These are phyloP conservation scores for Scolopax bukidnonensis DNA, from an alignment of 2,797 vertebrate species.

Conservation along the genomic window DNA sequence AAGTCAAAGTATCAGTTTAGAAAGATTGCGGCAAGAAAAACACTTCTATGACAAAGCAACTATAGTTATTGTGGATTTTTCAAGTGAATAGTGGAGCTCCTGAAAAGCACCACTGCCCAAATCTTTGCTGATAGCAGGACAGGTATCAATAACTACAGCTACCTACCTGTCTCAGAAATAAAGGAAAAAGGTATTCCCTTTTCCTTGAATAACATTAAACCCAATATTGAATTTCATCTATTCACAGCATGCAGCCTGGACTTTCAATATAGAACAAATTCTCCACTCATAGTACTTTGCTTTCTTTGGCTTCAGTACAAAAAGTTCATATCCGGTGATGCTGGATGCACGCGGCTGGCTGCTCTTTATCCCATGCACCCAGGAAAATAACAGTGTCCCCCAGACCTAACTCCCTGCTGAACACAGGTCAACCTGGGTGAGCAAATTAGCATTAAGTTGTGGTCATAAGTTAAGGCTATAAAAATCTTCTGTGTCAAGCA, in stretches of 20 bases:
- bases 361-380: rapidly evolving
- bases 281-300: not conserved
- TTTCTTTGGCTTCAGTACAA: not conserved
- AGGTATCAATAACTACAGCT: not conserved
- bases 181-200: not conserved
- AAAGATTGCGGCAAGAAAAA: not conserved
- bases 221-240: not conserved
- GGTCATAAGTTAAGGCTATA: not conserved
- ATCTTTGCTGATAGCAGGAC: not conserved
- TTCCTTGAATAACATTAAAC: not conserved
- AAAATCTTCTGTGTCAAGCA: not conserved
- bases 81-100: not conserved
- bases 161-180: not conserved
- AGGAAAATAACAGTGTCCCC: not conserved
- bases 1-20: not conserved
- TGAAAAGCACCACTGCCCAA: not conserved
- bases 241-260: not conserved
- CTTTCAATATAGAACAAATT: not conserved
- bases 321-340: not conserved
- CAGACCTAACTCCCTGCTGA: not conserved
- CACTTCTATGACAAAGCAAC: not conserved
- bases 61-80: not conserved
- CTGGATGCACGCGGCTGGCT: rapidly evolving
- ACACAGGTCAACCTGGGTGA: not conserved
- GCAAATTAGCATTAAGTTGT: not conserved